Evolutionary conservation across 2,113 vertebrate genomes (phyloP), one percentile per base, ranked within the genome.

Genomic region (Grammomys dolichurus): DNA sequence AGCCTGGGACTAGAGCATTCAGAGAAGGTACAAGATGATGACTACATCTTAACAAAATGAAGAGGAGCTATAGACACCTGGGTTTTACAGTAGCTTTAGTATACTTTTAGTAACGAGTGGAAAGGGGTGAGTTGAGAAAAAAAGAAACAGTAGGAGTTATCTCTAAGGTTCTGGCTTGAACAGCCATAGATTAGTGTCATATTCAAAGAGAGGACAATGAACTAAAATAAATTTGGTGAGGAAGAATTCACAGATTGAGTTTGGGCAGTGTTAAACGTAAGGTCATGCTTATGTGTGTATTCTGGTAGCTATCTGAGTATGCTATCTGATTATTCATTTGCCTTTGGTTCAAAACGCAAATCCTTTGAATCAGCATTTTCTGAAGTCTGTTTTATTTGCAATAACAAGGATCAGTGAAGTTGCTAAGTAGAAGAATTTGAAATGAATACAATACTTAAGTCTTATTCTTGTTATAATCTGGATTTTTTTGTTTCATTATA

Each of bases 401-500:
- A 11, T 63, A 8, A 22, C 31, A 48, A 91, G 67, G 70, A 40
- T 65, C 10, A 28, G 51, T 80, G 56, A 72, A 36, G 33, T 67
- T 73, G 67, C 48, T 24, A 54, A 91, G 28, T 12, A 84, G 95
- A 48, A 75, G 17, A 95, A 96, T 76, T 93, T 88, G 77, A 19
- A 84, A 76, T 80, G 20, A 82, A 77, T 77, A 88, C 24, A 63
- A 14, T 26, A 2, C 48, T 89, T 63, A 77, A 20, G 16, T 82
- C 19, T 89, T 60, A 93, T 51, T 17, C 5, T 20, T 43, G 10
- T 81, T 88, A 28, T 48, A n/a, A 43, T 72, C 54, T 89, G 31
- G 31, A n/a, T 67, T 19, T 33, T 88, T 43, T 28, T 12, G 58
- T 46, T 85, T 85, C 28, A 67, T 67, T 67, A 86, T 22, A 46